Evolutionary conservation across 1,140 invertebrate genomes (phyloP).

Genomic region (Zophobas morio): DNA sequence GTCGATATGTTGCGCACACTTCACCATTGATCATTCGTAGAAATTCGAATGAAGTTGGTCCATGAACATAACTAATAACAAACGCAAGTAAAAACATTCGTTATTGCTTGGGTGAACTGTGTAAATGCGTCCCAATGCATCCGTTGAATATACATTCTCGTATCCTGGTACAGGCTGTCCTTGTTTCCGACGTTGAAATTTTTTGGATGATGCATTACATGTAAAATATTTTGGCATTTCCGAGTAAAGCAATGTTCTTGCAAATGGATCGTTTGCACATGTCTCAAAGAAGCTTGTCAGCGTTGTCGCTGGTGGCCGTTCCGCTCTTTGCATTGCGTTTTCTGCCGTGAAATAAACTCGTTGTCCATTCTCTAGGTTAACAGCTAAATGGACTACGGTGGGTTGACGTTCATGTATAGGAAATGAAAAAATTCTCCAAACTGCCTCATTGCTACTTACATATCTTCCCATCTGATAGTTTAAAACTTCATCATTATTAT

Average conservation of each 20-base stretch:
- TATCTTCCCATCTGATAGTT: too few relatives aligned
- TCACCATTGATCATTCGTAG: background rate
- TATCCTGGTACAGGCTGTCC: constrained; percentile 47
- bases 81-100: background rate
- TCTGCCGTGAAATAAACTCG: constrained; percentile 58
- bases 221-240: constrained; percentile 66
- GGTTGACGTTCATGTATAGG: constrained; percentile 65
- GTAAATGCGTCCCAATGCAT: background rate
- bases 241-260: constrained; percentile 65
- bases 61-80: background rate
- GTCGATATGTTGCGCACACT: background rate
- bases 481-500: too few relatives aligned
- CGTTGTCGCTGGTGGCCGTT: constrained; percentile 57
- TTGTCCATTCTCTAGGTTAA: constrained; percentile 53
- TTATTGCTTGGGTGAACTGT: constrained; percentile 2
- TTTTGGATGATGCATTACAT: constrained; percentile 60
- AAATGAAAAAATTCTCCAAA: constrained; percentile 66
- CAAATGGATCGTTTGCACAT: constrained; percentile 59
- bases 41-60: background rate
- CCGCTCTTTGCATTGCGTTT: constrained; percentile 50
- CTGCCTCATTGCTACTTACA: constrained; percentile 24
- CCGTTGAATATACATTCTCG: background rate
- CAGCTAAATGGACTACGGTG: constrained; percentile 61
- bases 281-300: constrained; percentile 59
- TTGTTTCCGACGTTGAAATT: constrained; percentile 48